A percentile compares a stretch with the other conserved stretches of the same genome.
Conservation (phyloP, 2,113 vertebrate genomes). For the Otis tarda region DNA sequence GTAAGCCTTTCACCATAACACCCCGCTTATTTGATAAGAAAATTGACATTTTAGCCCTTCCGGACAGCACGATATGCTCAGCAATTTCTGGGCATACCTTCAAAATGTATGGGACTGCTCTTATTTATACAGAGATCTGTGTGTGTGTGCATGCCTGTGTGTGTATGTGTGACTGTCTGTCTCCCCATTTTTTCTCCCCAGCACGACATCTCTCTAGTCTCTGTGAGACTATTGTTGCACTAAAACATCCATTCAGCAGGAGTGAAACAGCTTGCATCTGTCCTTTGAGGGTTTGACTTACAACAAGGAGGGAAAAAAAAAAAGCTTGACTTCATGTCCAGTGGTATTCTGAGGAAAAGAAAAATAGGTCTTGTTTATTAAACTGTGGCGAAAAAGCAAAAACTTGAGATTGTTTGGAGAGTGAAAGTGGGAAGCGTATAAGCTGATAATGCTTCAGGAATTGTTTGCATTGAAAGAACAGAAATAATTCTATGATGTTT, state of each 20-base stretch:
- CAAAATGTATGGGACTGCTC: not conserved
- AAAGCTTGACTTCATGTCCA: not conserved
- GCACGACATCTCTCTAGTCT: not conserved
- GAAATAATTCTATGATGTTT: not conserved
- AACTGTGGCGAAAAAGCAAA: not conserved
- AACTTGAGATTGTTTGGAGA: not conserved
- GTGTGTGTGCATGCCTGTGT: accelerated
- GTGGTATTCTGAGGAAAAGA: not conserved
- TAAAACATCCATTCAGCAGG: not conserved
- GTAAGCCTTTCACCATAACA: slow-evolving; percentile 19
- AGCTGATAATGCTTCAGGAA: not conserved
- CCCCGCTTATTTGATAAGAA: slow-evolving; percentile 7
- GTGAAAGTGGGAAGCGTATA: not conserved
- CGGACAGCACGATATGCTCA: accelerated
- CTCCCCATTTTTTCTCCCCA: not conserved
- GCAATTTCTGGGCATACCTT: not conserved
- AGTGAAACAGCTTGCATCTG: not conserved
- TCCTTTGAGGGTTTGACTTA: not conserved
- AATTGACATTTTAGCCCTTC: not conserved
- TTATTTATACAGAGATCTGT: not conserved
- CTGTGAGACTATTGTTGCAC: not conserved
- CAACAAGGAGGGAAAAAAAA: not conserved
- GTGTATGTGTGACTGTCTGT: not conserved
- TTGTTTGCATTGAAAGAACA: not conserved
- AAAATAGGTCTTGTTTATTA: not conserved